A percentile compares a stretch with the other conserved stretches of the same genome.
Conservation (phyloP, 1,140 invertebrate genomes). For the Bombus huntii region DNA sequence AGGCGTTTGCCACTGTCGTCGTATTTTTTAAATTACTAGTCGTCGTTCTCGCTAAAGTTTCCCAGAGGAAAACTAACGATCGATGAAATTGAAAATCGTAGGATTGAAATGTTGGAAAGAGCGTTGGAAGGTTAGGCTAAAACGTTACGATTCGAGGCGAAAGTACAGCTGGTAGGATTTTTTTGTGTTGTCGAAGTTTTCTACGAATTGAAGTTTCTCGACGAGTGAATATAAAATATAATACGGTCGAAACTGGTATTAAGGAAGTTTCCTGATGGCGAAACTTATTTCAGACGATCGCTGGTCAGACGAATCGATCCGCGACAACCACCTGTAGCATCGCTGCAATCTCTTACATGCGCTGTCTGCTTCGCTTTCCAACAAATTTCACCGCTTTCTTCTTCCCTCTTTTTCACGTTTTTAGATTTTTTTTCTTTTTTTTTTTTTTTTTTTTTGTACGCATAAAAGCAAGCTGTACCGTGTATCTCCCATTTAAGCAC, state of each 20-base stretch:
- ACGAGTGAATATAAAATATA: neutral
- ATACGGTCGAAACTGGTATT: too few species aligned
- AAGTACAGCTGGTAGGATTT: neutral
- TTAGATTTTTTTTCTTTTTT: neutral
- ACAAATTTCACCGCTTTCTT: neutral
- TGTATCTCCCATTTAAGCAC: neutral
- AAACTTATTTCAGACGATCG: constrained; percentile 37
- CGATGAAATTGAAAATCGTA: too few species aligned
- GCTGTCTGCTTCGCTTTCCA: neutral
- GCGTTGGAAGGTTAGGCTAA: too few species aligned
- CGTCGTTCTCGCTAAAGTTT: too few species aligned
- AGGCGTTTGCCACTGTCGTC: too few species aligned
- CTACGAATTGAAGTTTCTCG: neutral
- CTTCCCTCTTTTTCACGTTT: neutral
- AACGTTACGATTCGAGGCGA: too few species aligned
- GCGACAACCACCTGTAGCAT: constrained; percentile 65
- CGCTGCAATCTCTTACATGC: neutral
- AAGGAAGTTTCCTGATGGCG: neutral
- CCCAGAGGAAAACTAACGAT: too few species aligned
- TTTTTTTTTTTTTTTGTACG: neutral
- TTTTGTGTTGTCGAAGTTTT: neutral
- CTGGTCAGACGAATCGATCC: constrained; percentile 17
- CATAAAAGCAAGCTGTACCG: neutral
- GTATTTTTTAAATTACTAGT: too few species aligned
- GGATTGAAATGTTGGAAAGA: too few species aligned